These are phyloP conservation scores for Acanthococcus lagerstroemiae DNA, from an alignment of 2,888 invertebrate species.

Conservation along the genomic window DNA sequence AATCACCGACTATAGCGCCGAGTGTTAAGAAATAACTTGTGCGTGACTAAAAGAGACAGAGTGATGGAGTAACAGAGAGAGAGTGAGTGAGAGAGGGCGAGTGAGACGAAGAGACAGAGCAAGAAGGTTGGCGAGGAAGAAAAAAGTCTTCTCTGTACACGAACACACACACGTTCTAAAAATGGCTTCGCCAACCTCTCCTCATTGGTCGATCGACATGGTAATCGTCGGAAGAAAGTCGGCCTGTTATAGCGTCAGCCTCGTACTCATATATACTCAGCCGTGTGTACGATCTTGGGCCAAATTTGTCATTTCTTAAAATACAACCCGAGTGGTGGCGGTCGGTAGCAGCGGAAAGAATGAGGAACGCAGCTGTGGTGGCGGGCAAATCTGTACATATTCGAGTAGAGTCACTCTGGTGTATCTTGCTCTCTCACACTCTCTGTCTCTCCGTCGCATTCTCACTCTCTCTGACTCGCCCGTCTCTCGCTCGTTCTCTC, in stretches of 20 bases:
- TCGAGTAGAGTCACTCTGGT: too few species aligned
- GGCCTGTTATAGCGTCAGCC: not conserved
- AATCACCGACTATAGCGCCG: not conserved
- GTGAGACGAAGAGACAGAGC: not conserved
- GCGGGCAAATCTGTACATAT: too few species aligned
- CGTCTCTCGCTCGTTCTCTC: too few species aligned
- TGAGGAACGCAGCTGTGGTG: too few species aligned
- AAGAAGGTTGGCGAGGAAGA: not conserved
- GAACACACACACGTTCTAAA: constrained; percentile 1
- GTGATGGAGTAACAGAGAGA: not conserved
- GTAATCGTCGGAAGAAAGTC: not conserved
- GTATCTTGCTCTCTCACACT: too few species aligned
- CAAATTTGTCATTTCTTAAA: constrained; percentile 19
- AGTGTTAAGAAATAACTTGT: too few species aligned
- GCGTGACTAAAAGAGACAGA: too few species aligned
- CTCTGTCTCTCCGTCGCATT: too few species aligned
- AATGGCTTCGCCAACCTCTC: constrained; percentile 6
- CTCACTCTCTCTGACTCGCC: too few species aligned
- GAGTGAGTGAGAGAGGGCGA: not conserved
- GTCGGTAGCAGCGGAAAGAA: too few species aligned
- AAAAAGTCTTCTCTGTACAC: constrained; percentile 9
- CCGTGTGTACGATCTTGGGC: constrained; percentile 2
- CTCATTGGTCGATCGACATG: constrained; percentile 1
- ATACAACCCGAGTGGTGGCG: too few species aligned
- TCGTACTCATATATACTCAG: not conserved